A percentile compares a stretch with the other conserved stretches of the same genome.
These are phyloP conservation scores for Drosophila limbata DNA, from an alignment of 2,888 invertebrate genomes.

Conservation along the genomic window DNA sequence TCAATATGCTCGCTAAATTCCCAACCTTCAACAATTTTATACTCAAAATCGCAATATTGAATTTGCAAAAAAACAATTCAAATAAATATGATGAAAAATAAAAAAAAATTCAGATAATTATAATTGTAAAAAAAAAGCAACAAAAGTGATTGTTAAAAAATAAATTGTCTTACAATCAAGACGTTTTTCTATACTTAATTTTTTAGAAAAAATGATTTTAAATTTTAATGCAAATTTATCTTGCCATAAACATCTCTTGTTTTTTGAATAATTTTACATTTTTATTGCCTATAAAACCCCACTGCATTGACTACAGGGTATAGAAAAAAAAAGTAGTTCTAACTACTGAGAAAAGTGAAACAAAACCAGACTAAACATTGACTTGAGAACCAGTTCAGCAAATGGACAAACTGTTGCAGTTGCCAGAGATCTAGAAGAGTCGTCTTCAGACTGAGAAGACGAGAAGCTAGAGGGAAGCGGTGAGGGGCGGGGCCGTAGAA, in stretches of 20 bases:
- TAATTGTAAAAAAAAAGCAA: too few relatives aligned
- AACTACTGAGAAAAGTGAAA: conserved; percentile 77
- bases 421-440: conserved; percentile 30
- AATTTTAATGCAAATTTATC: too few relatives aligned
- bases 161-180: too few relatives aligned
- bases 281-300: not conserved
- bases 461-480: too few relatives aligned
- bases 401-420: conserved; percentile 66
- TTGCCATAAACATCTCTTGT: too few relatives aligned
- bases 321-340: conserved; percentile 49
- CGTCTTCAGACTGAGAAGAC: not conserved
- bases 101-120: too few relatives aligned
- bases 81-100: too few relatives aligned
- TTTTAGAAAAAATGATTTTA: too few relatives aligned
- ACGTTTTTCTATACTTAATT: too few relatives aligned
- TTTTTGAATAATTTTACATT: not conserved
- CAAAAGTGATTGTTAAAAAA: too few relatives aligned
- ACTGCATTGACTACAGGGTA: not conserved
- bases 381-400: conserved; percentile 77
- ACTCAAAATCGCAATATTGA: not conserved
- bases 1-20: not conserved
- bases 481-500: conserved; percentile 5
- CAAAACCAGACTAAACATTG: conserved; percentile 81
- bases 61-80: too few relatives aligned
- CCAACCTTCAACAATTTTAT: not conserved